phyloP scores from a whole-genome alignment of 2,888 invertebrate species.

The Syrphus vitripennis region DNA sequence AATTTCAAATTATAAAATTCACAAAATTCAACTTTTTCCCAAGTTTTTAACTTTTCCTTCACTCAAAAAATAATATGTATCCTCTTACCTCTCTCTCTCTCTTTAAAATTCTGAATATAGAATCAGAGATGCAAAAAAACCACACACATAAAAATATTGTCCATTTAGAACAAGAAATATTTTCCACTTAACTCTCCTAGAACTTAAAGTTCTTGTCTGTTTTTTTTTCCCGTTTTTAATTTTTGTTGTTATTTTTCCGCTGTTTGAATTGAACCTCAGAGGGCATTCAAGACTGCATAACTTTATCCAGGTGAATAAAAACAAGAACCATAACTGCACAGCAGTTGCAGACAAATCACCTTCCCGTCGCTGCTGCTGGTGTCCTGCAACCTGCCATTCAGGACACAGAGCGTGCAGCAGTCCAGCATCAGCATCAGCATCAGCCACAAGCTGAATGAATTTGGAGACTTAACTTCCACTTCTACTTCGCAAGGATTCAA shows the following conservation, averaged over 20 bases:
- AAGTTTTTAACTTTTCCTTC: slow-evolving; percentile 3
- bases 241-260: neutral
- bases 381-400: neutral
- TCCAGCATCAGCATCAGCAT: too few species aligned
- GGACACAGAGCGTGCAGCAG: neutral
- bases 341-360: slow-evolving; percentile 9
- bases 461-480: neutral
- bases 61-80: neutral
- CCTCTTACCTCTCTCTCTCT: neutral
- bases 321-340: slow-evolving; percentile 19
- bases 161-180: slow-evolving; percentile 45
- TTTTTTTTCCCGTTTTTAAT: neutral
- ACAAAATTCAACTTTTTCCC: slow-evolving; percentile 8
- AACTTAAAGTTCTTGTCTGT: slow-evolving; percentile 30
- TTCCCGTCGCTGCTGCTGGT: neutral
- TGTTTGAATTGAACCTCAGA: neutral
- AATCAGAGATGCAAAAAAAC: neutral
- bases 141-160: slow-evolving; percentile 19
- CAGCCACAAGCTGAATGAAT: slow-evolving; percentile 1
- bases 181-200: slow-evolving; percentile 43
- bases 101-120: neutral
- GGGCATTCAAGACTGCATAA: slow-evolving; percentile 26
- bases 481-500: slow-evolving; percentile 4
- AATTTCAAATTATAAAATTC: slow-evolving; percentile 46
- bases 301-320: slow-evolving; percentile 48